Evolutionary conservation across 2,888 invertebrate genomes (phyloP), one percentile per base, ranked within the genome.

Genomic region (Amphiduros pacificus): DNA sequence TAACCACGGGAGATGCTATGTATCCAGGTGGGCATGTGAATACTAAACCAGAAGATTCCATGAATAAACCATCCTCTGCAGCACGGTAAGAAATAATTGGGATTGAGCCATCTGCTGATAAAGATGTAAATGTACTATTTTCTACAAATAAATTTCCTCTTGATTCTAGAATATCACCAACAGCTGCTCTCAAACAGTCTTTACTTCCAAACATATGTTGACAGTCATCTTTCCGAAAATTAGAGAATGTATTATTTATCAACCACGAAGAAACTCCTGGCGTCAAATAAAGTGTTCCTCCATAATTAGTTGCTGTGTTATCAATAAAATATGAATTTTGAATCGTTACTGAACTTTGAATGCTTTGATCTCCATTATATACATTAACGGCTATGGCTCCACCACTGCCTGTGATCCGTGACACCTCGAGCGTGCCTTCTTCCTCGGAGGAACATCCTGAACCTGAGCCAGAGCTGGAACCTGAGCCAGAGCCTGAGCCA

Each of bases 201-300:
- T n/a, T n/a, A n/a, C n/a, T n/a, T n/a, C n/a, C n/a, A n/a, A n/a
- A n/a, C n/a, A n/a, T n/a, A 9, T 41, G 2, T 14, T 40, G 11
- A n/a, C n/a, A n/a, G n/a, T n/a, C n/a, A n/a, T n/a, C n/a, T n/a
- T n/a, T n/a, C n/a, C n/a, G n/a, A 9, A 55, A n/a, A 24, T 55
- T 55, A 26, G 24, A 41, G 40, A 55, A 27, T 1, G n/a, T 55
- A 22, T 55, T 55, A 1, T 14, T 41, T 14, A n/a, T 20, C 26
- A 55, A 26, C n/a, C 41, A 28, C n/a, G 55, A 26, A 2, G 41
- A n/a, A 2, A 55, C 55, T 27, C 55, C 55, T 14, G 55, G 41
- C 6, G 55, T 55, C 17, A 55, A 41, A 36, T 55, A 65, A 27
- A 65, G 22, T n/a, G 61, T 61, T 5, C 66, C 63, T 14, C 66